These are phyloP conservation scores for Ameiurus melas DNA, from an alignment of 2,113 vertebrate species.

Conservation along the genomic window DNA sequence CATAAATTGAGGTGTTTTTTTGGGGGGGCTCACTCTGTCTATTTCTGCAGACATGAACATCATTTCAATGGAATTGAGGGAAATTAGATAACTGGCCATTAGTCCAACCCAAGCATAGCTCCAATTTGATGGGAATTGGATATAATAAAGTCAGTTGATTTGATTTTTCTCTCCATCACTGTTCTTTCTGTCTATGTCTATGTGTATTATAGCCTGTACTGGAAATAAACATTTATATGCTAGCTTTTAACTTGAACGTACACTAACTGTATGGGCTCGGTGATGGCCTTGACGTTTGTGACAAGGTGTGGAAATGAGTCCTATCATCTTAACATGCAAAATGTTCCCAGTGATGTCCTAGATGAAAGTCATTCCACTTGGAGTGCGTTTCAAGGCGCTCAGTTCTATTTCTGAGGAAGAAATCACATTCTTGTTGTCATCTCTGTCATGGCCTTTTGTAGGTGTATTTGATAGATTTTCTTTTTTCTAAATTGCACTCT, in stretches of 20 bases:
- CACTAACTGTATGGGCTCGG: neutral
- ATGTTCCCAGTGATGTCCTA: constrained; percentile 19
- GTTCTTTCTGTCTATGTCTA: constrained; percentile 19
- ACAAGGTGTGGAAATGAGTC: constrained; percentile 41
- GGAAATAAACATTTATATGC: constrained; percentile 44
- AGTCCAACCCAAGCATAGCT: constrained; percentile 48
- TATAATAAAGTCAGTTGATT: constrained; percentile 57
- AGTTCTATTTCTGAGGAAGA: constrained; percentile 37
- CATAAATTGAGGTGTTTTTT: constrained; percentile 46
- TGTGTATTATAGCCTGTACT: constrained; percentile 41
- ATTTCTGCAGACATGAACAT: constrained; percentile 52
- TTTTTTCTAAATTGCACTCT: neutral
- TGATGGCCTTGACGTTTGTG: constrained; percentile 20
- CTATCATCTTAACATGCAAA: constrained; percentile 32
- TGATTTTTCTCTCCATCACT: constrained; percentile 54
- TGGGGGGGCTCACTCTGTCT: constrained; percentile 25
- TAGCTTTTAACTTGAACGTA: constrained; percentile 41
- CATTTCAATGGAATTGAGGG: constrained; percentile 50
- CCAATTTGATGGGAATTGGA: constrained; percentile 54
- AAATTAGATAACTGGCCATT: constrained; percentile 63
- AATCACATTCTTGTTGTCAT: constrained; percentile 11
- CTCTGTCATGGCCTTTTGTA: constrained; percentile 34
- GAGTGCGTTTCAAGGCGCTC: neutral
- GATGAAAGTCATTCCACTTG: constrained; percentile 1
- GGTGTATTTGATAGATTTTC: constrained; percentile 32